These are phyloP conservation scores for Pseudomyrmex pallidus DNA, from an alignment of 1,140 invertebrate genomes.

Conservation along the genomic window DNA sequence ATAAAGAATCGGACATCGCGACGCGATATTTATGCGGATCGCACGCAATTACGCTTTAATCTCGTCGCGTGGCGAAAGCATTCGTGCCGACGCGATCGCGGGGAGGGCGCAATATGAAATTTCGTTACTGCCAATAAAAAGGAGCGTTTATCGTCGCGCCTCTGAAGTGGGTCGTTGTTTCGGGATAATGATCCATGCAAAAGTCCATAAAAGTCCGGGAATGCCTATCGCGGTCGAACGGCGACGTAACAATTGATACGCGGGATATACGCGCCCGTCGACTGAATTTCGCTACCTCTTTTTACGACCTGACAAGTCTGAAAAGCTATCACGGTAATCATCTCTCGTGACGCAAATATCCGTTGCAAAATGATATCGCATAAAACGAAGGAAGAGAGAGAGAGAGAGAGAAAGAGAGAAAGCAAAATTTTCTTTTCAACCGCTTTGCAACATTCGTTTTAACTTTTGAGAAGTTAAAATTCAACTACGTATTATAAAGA, in stretches of 20 bases:
- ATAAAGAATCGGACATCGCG: slow-evolving; percentile 8
- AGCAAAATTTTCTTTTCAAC: background rate
- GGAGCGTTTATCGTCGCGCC: slow-evolving; percentile 36
- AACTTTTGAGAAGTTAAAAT: slow-evolving; percentile 53
- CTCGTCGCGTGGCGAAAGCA: slow-evolving; percentile 21
- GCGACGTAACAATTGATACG: slow-evolving; percentile 34
- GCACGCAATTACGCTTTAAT: slow-evolving; percentile 29
- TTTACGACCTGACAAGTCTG: slow-evolving; percentile 49
- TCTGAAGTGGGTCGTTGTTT: slow-evolving; percentile 50
- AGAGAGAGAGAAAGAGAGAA: background rate
- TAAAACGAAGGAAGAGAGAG: background rate
- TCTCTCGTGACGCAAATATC: slow-evolving; percentile 35
- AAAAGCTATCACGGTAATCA: slow-evolving; percentile 45
- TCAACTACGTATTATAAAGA: slow-evolving; percentile 17
- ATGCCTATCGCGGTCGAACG: slow-evolving; percentile 19
- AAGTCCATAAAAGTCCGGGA: slow-evolving; percentile 45
- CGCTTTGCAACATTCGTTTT: slow-evolving; percentile 15
- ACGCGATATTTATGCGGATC: slow-evolving; percentile 20
- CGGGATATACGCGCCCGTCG: background rate
- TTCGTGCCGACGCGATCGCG: slow-evolving; percentile 28
- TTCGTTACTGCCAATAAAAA: slow-evolving; percentile 50
- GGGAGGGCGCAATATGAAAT: slow-evolving; percentile 12
- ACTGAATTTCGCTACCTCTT: background rate
- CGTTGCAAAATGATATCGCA: slow-evolving; percentile 22
- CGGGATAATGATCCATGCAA: slow-evolving; percentile 31